Percentiles rank a stretch among this genome's conserved stretches.
Conservation (phyloP, 1,140 invertebrate species). For the Tetragonula clypearis region DNA sequence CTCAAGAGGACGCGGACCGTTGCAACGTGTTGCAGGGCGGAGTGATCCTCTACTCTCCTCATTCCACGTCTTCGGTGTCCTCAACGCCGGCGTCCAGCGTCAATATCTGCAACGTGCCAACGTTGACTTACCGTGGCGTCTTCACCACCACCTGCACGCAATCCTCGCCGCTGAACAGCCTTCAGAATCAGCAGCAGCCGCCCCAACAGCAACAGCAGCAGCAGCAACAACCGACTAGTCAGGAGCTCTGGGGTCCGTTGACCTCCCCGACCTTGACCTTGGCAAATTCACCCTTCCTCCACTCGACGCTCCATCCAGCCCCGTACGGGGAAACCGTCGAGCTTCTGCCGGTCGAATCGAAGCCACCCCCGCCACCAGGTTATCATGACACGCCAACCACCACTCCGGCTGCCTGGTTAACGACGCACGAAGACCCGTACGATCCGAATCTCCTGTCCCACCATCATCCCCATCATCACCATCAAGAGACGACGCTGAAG, state of each 20-base stretch:
- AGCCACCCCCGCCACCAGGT: slow-evolving; percentile 75
- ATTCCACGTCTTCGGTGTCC: slow-evolving; percentile 68
- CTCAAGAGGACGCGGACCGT: slow-evolving; percentile 76
- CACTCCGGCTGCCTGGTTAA: slow-evolving; percentile 73
- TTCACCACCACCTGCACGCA: slow-evolving; percentile 85
- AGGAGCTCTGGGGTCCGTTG: slow-evolving; percentile 79
- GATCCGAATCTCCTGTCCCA: slow-evolving; percentile 78
- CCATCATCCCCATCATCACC: slow-evolving; percentile 74
- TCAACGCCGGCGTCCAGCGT: slow-evolving; percentile 73
- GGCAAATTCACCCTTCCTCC: slow-evolving; percentile 75
- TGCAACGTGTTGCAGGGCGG: slow-evolving; percentile 78
- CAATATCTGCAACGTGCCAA: slow-evolving; percentile 83
- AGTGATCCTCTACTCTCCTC: slow-evolving; percentile 78
- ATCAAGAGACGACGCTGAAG: slow-evolving; percentile 75
- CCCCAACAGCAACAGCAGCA: slow-evolving; percentile 70
- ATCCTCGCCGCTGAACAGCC: slow-evolving; percentile 80
- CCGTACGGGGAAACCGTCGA: slow-evolving; percentile 79
- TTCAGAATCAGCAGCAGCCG: slow-evolving; percentile 74
- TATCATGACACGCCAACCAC: slow-evolving; percentile 76
- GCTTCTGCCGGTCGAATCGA: slow-evolving; percentile 78
- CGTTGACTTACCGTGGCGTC: slow-evolving; percentile 85
- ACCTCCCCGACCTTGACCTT: slow-evolving; percentile 80
- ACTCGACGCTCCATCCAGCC: slow-evolving; percentile 72
- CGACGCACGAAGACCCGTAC: slow-evolving; percentile 90
- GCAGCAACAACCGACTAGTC: slow-evolving; percentile 67